Percentiles rank a stretch among this genome's conserved stretches.
Conservation (phyloP, 2,888 invertebrate genomes). For the Chloromyia formosa region DNA sequence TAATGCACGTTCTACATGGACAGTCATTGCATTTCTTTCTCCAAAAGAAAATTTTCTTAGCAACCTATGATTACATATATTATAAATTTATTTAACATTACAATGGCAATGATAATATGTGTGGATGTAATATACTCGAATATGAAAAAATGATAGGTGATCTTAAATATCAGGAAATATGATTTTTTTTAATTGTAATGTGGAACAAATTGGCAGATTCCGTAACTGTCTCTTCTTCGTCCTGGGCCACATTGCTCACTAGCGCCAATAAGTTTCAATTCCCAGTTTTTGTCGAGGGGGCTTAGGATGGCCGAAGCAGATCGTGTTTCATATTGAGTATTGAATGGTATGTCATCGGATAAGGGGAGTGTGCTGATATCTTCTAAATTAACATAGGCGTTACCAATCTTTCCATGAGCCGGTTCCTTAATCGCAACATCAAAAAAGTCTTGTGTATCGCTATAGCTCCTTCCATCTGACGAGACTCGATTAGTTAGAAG, state of each 20-base stretch:
- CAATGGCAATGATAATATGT: too few species aligned
- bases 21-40: too few species aligned
- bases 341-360: background rate
- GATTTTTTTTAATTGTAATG: background rate
- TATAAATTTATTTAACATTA: too few species aligned
- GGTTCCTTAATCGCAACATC: background rate
- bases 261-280: constrained; percentile 71
- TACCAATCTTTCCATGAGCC: background rate
- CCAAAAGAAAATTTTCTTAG: too few species aligned
- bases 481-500: constrained; percentile 37
- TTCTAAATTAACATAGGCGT: background rate
- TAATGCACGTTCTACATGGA: too few species aligned
- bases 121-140: too few species aligned
- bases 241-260: constrained; percentile 81
- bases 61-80: too few species aligned
- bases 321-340: constrained; percentile 24
- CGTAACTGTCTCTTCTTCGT: constrained; percentile 73
- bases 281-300: constrained; percentile 43
- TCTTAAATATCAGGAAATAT: too few species aligned
- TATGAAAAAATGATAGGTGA: too few species aligned
- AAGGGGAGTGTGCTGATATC: constrained; percentile 6
- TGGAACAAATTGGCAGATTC: constrained; percentile 67
- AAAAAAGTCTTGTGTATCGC: background rate
- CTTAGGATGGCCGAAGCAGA: constrained; percentile 9
- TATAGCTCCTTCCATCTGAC: constrained; percentile 19